Base-by-base conservation (phyloP, 1,140 invertebrate species). In the Elysia chlorotica region DNA sequence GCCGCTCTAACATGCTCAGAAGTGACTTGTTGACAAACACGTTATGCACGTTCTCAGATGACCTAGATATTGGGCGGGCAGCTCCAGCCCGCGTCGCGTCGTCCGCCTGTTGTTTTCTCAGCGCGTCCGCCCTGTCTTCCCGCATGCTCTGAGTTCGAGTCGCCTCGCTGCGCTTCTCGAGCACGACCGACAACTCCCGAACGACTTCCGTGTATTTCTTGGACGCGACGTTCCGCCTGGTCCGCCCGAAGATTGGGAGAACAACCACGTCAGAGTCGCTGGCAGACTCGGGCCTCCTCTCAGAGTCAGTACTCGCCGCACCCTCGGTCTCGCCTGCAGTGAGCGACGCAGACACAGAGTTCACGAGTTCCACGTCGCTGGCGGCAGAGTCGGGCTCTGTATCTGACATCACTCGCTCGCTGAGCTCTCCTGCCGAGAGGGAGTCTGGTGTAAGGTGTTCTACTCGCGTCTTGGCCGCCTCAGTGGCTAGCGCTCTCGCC, bases 151-250 rank as follows among this genome's bases (percentile, higher is more conserved):
- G 48, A 25, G 38, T 36, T n/a, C 74, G 59, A 4, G 62, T 61
- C 23, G 56, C 37, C 2, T 59, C 37, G 41, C 68, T 68, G 3
- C 81, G 68, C 54, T 76, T 78, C 25, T 78, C 75, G 14, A 82
- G 71, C 23, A 80, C 81, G 17, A 74, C 68, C 2, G 74, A 76
- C 71, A 84, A 65, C 61, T 84, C 82, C 54, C 77, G 78, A 17
- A 84, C 76, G 10, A 84, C 54, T 10, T 76, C 74, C 61, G 81
- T 82, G 71, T 84, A 80, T 23, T 81, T 73, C 70, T 82, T 81
- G n/a, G 81, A 82, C 35, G 81, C 82, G 14, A 79, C 79, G 61
- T 84, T 81, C 57, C 78, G 79, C 41, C 80, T 82, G 14, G 82
- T 82, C 54, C 80, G 76, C 30, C 82, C 79, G 59, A 81, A 84